Percentiles rank a stretch among this genome's conserved stretches.
phyloP scores from a whole-genome alignment of 2,797 vertebrate species.

The Chiroxiphia lanceolata region DNA sequence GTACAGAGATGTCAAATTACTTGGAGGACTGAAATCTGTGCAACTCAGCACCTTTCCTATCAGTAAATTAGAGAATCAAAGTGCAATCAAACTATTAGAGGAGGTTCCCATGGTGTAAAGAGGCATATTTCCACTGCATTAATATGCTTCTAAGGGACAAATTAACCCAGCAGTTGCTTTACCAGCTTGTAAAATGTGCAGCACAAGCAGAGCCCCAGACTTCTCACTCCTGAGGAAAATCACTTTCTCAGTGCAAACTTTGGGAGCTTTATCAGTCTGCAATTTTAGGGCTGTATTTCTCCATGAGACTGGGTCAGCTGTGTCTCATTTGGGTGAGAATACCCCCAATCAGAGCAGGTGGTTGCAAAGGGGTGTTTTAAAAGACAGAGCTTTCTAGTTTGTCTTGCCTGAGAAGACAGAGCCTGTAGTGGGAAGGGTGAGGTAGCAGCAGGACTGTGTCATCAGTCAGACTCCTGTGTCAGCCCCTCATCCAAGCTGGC shows the following conservation, averaged over 20 bases:
- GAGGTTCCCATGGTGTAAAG: neutral
- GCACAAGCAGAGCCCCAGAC: neutral
- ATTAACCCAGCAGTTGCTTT: neutral
- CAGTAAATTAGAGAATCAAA: conserved; percentile 52
- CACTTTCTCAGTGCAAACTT: neutral
- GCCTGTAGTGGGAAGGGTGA: neutral
- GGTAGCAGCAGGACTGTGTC: neutral
- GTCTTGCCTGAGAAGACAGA: neutral
- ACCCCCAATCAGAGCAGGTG: neutral
- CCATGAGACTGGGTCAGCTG: neutral
- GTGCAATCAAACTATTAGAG: conserved; percentile 24
- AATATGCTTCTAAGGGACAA: conserved; percentile 15
- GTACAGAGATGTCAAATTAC: conserved; percentile 44
- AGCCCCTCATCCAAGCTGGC: neutral
- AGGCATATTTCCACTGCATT: neutral
- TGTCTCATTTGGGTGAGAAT: neutral
- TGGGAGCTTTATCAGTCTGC: neutral
- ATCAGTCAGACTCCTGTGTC: rapidly evolving
- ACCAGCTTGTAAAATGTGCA: neutral
- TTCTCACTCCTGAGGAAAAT: neutral
- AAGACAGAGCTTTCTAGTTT: neutral
- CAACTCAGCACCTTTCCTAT: conserved; percentile 28
- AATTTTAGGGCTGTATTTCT: neutral
- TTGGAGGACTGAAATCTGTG: conserved; percentile 24
- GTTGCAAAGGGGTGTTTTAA: neutral